Evolutionary conservation across 2,113 vertebrate genomes (phyloP), one percentile per base, ranked within the genome.

Genomic region (Macquaria australasica): DNA sequence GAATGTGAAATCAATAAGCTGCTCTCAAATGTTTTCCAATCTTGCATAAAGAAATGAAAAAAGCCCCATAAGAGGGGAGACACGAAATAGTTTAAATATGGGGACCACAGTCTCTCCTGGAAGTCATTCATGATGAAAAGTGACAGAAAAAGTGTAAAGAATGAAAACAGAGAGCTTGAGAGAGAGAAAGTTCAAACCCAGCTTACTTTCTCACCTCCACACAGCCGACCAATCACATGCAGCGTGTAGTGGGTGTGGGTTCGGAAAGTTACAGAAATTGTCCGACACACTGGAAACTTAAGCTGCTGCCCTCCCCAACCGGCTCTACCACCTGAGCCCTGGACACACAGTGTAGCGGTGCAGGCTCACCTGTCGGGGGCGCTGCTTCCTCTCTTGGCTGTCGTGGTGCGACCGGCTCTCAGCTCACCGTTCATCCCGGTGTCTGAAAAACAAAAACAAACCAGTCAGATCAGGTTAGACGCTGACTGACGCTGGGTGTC

Each of bases 351-450:
- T 15, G 43, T 0, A 20, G 43, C 3, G 8, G 11, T 6, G n/a
- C 37, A 12, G 21, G 74, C 82, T 70, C 70, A 92, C 91, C 91
- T 92, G 80, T 84, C 37, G 34, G 37, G 34, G 66, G 74, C 74
- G 62, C 79, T 16, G 77, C 53, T 79, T 60, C 86, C 86, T 85
- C 91, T 85, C 71, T 92, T 90, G 56, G 39, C 50, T 1, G 86
- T 28, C 1, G 41, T 34, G 64, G 34, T 64, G 51, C 84, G 90
- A 64, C 73, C 15, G 9, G 45, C 67, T 79, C 82, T 88, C 79
- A 83, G 84, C 88, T 92, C 88, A n/a, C 69, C 74, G 62, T 77
- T 90, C 90, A 92, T 92, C 55, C 69, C 62, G 43, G 28, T 6
- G 73, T 83, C 90, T 92, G 77, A 20, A 79, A 86, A 79, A 66